Evolutionary conservation across 2,797 vertebrate species (phyloP), one percentile per base, ranked within the genome.

Genomic region (Cynopterus sphinx): DNA sequence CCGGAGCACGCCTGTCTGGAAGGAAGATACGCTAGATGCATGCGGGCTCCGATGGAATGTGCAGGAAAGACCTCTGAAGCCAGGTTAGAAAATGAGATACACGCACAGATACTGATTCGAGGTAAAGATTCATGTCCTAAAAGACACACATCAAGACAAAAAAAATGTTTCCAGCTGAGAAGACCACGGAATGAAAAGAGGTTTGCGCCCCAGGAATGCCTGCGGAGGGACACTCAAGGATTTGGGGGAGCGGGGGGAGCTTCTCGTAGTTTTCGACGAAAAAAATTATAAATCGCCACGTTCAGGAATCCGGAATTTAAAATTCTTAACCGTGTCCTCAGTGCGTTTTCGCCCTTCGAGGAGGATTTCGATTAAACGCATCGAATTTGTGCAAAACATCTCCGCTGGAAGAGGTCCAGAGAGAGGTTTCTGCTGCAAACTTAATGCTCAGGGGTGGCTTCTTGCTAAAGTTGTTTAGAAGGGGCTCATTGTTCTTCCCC

Each of bases 401-500:
- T 51, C 41, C 49, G 57, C 33, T 49, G 49, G 73, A 67, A 9
- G 15, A 53, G 49, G n/a, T 74, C 51, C 78, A 71, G 51, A 83
- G 46, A 79, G 22, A 70, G 65, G 75, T 43, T 87, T 67, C 71
- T 46, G 75, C 26, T 49, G 5, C 24, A 5, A 70, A 70, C 39
- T 75, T 57, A 73, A 57, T 22, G 63, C 65, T 61, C 33, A 5
- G 3, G 31, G 46, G 87, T 65, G 39, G 51, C 63, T 43, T 53
- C n/a, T 33, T 36, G 24, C 71, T 33, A 1, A 67, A 94, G 68
- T 75, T 74, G 73, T 41, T 90, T 79, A 95, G 63, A 97, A 92
- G 19, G 70, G n/a, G 41, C 78, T 75, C 55, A 67, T 88, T 67
- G 49, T 92, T 87, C 26, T 61, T 3, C 6, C 65, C 11, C 9